Percentiles rank a stretch among this genome's conserved stretches.
These are phyloP conservation scores for Gallinago media DNA, from an alignment of 2,113 vertebrate species.

Conservation along the genomic window DNA sequence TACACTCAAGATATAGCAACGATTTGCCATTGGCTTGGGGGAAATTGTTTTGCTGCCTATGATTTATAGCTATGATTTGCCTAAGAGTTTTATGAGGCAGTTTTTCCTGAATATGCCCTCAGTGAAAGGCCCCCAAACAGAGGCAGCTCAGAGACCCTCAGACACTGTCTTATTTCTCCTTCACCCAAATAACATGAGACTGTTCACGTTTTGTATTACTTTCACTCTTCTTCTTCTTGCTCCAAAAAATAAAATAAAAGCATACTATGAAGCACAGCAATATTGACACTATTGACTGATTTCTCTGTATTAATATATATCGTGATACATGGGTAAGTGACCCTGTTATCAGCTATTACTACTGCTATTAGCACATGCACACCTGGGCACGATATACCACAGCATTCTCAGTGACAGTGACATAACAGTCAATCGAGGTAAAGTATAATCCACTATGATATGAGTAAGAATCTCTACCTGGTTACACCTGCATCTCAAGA, in stretches of 20 bases:
- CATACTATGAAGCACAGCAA: neutral
- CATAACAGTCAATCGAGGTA: neutral
- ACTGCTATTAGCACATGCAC: neutral
- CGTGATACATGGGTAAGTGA: neutral
- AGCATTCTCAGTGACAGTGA: neutral
- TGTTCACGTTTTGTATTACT: slow-evolving; percentile 18
- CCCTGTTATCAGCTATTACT: neutral
- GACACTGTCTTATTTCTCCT: slow-evolving; percentile 42
- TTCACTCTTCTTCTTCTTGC: neutral
- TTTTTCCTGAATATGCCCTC: slow-evolving; percentile 69
- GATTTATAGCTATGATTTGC: slow-evolving; percentile 74
- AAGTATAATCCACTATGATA: neutral
- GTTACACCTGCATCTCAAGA: neutral
- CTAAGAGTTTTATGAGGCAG: slow-evolving; percentile 74
- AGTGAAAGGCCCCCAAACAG: slow-evolving; percentile 61
- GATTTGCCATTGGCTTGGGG: slow-evolving; percentile 73
- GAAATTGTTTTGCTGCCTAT: slow-evolving; percentile 72
- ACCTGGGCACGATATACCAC: neutral
- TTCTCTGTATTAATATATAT: neutral
- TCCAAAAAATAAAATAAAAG: neutral
- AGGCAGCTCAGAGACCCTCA: slow-evolving; percentile 47
- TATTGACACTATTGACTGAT: neutral
- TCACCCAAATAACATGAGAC: slow-evolving; percentile 36
- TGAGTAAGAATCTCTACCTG: neutral
- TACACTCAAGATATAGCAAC: slow-evolving; percentile 72